A percentile compares a stretch with the other conserved stretches of the same genome.
Evolutionary conservation across 2,888 invertebrate species (phyloP).

Genomic region (Anaspis maculata): DNA sequence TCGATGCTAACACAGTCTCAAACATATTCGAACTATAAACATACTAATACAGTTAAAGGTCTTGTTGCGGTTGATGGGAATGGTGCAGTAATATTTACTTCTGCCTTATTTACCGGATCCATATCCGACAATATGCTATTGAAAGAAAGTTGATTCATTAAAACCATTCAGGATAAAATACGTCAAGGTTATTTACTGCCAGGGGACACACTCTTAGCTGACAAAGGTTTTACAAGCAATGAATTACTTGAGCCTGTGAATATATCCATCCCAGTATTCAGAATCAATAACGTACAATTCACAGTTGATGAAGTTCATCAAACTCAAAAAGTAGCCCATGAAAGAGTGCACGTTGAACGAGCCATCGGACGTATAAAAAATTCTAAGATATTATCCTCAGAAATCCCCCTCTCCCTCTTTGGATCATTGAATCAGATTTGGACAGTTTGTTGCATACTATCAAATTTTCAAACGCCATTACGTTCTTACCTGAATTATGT

Average conservation of each 20-base stretch:
- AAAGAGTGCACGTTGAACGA: constrained; percentile 17
- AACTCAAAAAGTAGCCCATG: constrained; percentile 15
- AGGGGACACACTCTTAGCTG: constrained; percentile 15
- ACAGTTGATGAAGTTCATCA: constrained; percentile 8
- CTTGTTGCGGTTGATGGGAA: constrained; percentile 15
- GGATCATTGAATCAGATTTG: constrained; percentile 11
- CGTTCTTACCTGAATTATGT: too few species aligned
- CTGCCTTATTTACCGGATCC: constrained; percentile 13
- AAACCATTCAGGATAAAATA: constrained; percentile 6
- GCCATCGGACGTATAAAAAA: constrained; percentile 14
- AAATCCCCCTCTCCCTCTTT: constrained; percentile 6
- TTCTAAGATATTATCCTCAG: constrained; percentile 10
- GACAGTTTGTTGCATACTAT: constrained; percentile 8
- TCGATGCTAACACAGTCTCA: constrained; percentile 10
- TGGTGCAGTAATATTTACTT: constrained; percentile 14
- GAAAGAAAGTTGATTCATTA: constrained; percentile 8
- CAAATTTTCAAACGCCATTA: constrained; percentile 8
- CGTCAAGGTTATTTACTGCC: constrained; percentile 6
- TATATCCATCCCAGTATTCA: constrained; percentile 15
- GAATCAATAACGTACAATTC: constrained; percentile 13
- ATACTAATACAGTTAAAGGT: constrained; percentile 13
- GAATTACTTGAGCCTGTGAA: constrained; percentile 10
- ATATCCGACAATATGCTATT: constrained; percentile 16
- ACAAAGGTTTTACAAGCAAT: constrained; percentile 17
- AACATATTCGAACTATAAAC: constrained; percentile 16